Evolutionary conservation across 2,888 invertebrate species (phyloP), one percentile per base, ranked within the genome.

Genomic region (Drosophila differens): DNA sequence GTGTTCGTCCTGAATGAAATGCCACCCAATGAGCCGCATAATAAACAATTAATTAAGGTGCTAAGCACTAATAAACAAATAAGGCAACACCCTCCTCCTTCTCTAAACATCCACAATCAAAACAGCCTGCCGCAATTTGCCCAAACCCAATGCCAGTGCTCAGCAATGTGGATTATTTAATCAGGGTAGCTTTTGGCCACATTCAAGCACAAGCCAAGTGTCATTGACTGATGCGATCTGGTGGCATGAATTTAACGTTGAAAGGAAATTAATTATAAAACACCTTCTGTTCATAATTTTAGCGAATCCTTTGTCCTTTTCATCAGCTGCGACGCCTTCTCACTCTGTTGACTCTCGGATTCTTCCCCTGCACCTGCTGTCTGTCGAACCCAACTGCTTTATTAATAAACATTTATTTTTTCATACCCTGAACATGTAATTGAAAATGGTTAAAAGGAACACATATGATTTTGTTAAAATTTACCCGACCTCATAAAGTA

Each of bases 21-120:
- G 64, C 49, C 55, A 57, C 10, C 61, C 71, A 85, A 87, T 82
- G 76, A 74, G 85, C 57, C 72, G 76, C 67, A 87, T 82, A 87
- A 85, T 79, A 76, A 65, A 73, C 70, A 81, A 78, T 85, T 85
- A 84, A 84, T 89, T 84, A 89, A 75, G 83, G 73, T 66, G 74
- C 74, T 66, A 52, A 70, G 53, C 67, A 61, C 52, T 67, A 73
- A 70, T 66, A 63, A 80, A 70, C 78, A 81, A 83, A 73, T 78
- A 73, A 59, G 63, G 57, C 55, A 52, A 62, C 73, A 52, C 41
- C 55, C 53, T 57, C 30, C 33, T 16, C 22, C 33, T 0, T 16
- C 47, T 2, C 2, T 16, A 0, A 25, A 5, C 22, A 22, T 22
- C 10, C 3, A 30, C 41, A 30, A 16, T 16, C 30, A n/a, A 30